Conservation (phyloP, 2,888 invertebrate genomes). For the Junonia oenone region DNA sequence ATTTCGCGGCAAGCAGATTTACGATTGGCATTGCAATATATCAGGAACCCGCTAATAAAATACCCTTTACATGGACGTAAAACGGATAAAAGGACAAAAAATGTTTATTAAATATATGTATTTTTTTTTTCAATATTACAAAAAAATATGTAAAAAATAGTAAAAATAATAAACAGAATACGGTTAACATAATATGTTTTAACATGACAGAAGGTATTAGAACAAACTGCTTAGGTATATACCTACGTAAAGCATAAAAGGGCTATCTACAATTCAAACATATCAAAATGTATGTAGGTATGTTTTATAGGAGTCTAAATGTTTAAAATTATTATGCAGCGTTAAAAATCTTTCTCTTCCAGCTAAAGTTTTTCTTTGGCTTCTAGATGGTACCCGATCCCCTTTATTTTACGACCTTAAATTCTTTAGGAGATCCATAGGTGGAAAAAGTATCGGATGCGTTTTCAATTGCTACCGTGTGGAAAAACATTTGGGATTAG, state of each 20-base stretch:
- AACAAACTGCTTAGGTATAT: too few species aligned
- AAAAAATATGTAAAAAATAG: too few species aligned
- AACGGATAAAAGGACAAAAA: neutral
- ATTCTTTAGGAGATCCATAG: conserved; percentile 70
- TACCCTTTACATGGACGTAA: conserved; percentile 38
- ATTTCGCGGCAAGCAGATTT: conserved; percentile 73
- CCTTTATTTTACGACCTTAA: conserved; percentile 76
- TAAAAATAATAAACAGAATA: neutral
- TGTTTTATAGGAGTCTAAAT: too few species aligned
- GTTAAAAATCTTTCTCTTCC: too few species aligned
- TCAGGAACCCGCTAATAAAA: conserved; percentile 73
- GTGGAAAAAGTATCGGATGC: conserved; percentile 57
- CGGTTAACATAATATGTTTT: too few species aligned
- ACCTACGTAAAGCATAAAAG: too few species aligned
- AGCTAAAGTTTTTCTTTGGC: conserved; percentile 30
- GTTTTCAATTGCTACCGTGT: conserved; percentile 48
- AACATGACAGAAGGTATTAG: too few species aligned
- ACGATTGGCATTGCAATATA: conserved; percentile 72
- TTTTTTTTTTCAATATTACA: neutral
- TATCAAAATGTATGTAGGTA: too few species aligned
- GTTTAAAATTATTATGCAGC: too few species aligned
- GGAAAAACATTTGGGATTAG: conserved; percentile 43
- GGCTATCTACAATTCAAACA: too few species aligned
- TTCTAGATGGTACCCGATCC: conserved; percentile 51
- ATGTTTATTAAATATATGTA: too few species aligned